Conservation (phyloP, 2,797 vertebrate genomes). For the Orestias chungarensis region DNA sequence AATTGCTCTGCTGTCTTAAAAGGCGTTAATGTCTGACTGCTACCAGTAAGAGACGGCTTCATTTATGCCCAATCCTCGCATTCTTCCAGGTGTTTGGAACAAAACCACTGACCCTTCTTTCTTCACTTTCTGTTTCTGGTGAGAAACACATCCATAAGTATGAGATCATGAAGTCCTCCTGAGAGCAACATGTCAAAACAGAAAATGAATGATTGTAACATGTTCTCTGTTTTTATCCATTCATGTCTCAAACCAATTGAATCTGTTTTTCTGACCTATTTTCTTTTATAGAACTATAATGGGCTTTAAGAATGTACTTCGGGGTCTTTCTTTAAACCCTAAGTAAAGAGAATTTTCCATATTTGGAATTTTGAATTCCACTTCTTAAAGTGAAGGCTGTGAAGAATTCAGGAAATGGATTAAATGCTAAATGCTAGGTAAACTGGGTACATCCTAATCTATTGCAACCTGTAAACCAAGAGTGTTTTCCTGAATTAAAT, state of each 20-base stretch:
- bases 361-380: background rate
- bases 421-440: background rate
- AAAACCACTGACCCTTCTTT: slow-evolving; percentile 44
- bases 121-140: slow-evolving; percentile 42
- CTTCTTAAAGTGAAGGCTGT: background rate
- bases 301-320: background rate
- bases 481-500: background rate
- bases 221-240: slow-evolving; percentile 14
- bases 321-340: background rate
- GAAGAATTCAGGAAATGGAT: background rate
- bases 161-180: slow-evolving; percentile 43
- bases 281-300: background rate
- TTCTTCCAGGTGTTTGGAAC: slow-evolving; percentile 62
- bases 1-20: slow-evolving; percentile 50
- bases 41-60: slow-evolving; percentile 18
- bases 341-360: background rate
- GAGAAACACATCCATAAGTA: slow-evolving; percentile 33
- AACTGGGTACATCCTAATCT: background rate
- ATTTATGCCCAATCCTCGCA: slow-evolving; percentile 44
- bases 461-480: background rate
- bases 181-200: slow-evolving; percentile 49
- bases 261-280: background rate
- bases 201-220: slow-evolving; percentile 4
- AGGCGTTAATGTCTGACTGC: slow-evolving; percentile 41
- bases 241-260: background rate